phyloP scores from a whole-genome alignment of 2,113 vertebrate species.

The Pachypanchax playfairii region DNA sequence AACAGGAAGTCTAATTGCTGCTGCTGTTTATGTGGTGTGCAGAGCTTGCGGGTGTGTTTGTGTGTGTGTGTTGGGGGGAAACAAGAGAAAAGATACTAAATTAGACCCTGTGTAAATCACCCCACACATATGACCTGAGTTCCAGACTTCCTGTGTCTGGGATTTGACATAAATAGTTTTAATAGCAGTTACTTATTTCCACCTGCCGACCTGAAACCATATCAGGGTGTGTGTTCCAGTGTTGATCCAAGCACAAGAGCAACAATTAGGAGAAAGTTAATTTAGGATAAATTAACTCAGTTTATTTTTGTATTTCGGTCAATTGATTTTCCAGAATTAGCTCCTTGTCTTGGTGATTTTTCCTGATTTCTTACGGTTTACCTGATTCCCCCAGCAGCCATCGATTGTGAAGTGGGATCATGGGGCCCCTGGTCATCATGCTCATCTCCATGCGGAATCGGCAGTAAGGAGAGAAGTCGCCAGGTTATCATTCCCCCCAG shows the following conservation, averaged over 20 bases:
- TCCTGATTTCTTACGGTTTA: constrained; percentile 4
- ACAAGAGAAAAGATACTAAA: constrained; percentile 47
- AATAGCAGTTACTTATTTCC: constrained; percentile 43
- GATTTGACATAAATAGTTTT: constrained; percentile 41
- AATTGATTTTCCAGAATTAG: neutral
- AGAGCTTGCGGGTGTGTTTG: constrained; percentile 15
- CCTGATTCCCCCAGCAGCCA: constrained; percentile 71
- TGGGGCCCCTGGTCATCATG: constrained; percentile 88
- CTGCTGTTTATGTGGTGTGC: constrained; percentile 41
- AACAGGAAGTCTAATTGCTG: constrained; percentile 57
- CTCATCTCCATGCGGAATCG: constrained; percentile 82
- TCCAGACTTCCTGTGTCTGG: constrained; percentile 68
- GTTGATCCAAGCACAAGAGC: too few species aligned
- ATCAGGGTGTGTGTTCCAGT: too few species aligned
- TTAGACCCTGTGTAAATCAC: constrained; percentile 45
- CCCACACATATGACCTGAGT: constrained; percentile 33
- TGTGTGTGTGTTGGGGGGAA: constrained; percentile 31
- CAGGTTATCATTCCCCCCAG: constrained; percentile 83
- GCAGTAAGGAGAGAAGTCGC: constrained; percentile 83
- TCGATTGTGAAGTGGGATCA: constrained; percentile 82
- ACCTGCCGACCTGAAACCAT: constrained; percentile 28
- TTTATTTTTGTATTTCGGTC: neutral
- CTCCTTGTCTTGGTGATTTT: too few species aligned
- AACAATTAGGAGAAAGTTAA: too few species aligned
- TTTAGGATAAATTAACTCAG: neutral